Evolutionary conservation across 2,797 vertebrate genomes (phyloP).

Genomic region (Pteronotus mesoamericanus): DNA sequence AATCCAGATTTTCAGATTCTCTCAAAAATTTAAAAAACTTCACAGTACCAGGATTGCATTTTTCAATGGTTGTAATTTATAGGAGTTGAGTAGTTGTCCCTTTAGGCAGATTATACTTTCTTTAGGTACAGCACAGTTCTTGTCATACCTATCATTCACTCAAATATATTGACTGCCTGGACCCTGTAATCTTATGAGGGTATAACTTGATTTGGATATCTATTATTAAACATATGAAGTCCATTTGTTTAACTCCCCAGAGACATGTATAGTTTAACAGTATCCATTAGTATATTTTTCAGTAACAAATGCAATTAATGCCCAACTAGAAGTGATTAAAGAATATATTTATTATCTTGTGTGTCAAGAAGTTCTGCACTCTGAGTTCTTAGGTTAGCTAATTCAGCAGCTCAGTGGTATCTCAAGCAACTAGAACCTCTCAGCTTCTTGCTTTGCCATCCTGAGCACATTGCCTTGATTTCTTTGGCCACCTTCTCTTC

Average conservation of each 20-base stretch:
- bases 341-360: not conserved
- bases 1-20: not conserved
- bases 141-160: not conserved
- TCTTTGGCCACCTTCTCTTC: not conserved
- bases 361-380: constrained; percentile 11
- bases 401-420: not conserved
- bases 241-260: not conserved
- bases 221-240: not conserved
- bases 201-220: not conserved
- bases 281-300: not conserved
- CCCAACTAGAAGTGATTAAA: not conserved
- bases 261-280: not conserved
- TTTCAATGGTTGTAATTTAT: not conserved
- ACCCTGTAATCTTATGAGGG: not conserved
- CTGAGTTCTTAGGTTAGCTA: not conserved
- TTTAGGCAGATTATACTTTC: not conserved
- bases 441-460: not conserved
- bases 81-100: not conserved
- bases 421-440: not conserved
- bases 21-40: not conserved
- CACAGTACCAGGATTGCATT: not conserved
- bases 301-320: constrained; percentile 41
- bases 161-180: not conserved
- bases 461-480: not conserved
- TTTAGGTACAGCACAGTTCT: not conserved